These are phyloP conservation scores for Halichondria panicea DNA, from an alignment of 37 sponge, comb jelly and placozoan species.

Conservation along the genomic window DNA sequence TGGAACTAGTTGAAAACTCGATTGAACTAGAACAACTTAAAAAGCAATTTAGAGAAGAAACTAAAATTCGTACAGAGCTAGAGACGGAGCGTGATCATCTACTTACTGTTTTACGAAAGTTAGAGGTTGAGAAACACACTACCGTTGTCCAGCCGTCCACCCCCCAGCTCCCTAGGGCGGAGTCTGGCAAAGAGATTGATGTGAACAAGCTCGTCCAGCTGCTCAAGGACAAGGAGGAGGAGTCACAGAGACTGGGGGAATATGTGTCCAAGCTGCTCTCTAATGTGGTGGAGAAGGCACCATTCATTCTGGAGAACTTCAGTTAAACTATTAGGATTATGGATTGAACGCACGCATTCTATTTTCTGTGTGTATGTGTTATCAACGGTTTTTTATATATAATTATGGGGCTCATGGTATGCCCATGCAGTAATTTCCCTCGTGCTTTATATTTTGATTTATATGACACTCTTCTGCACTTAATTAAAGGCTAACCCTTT, in stretches of 20 bases:
- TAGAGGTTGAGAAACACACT: conserved; percentile 45
- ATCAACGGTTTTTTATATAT: too few species aligned
- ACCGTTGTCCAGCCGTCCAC: not conserved
- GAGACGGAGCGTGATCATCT: conserved; percentile 27
- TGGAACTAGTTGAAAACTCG: conserved; percentile 9
- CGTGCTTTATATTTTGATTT: too few species aligned
- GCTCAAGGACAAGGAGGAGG: conserved; percentile 54
- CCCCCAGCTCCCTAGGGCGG: conserved; percentile 23
- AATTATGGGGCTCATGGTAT: too few species aligned
- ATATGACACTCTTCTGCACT: too few species aligned
- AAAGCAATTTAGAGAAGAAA: conserved; percentile 10
- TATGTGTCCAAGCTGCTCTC: conserved; percentile 48
- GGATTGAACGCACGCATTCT: not conserved
- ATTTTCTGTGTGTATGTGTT: not conserved
- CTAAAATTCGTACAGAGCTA: too few species aligned
- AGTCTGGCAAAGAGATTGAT: not conserved
- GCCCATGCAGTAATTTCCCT: too few species aligned
- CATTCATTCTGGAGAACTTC: conserved; percentile 53
- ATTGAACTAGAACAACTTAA: conserved; percentile 11
- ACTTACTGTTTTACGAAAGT: conserved; percentile 18
- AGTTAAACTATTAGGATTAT: conserved; percentile 14
- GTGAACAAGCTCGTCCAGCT: conserved; percentile 28
- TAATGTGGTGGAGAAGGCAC: conserved; percentile 63
- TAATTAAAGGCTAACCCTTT: too few species aligned
- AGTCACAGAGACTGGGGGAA: conserved; percentile 42